Percentiles rank a stretch among this genome's conserved stretches.
phyloP scores from a whole-genome alignment of 2,113 vertebrate genomes.

The Larimichthys crocea region DNA sequence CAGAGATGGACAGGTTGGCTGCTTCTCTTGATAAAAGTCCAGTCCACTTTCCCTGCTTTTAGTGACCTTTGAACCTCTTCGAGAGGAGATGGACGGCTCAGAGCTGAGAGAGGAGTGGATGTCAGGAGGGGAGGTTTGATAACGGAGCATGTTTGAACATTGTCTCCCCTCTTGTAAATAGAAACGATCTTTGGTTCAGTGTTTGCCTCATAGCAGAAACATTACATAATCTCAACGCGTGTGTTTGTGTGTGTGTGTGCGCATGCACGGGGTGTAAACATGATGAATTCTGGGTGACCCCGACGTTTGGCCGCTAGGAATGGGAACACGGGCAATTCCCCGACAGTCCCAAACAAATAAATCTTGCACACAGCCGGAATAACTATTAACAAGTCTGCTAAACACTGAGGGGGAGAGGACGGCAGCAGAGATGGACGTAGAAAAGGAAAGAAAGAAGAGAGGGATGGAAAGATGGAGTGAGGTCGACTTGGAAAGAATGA shows the following conservation, averaged over 20 bases:
- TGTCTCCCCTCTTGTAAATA: background rate
- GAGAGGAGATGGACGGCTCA: background rate
- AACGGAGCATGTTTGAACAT: background rate
- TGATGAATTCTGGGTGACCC: conserved; percentile 71
- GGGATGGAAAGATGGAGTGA: background rate
- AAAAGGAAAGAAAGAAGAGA: background rate
- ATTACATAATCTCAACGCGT: conserved; percentile 44
- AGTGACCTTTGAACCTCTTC: conserved; percentile 68
- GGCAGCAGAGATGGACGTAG: background rate
- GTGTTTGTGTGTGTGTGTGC: background rate
- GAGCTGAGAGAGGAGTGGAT: background rate
- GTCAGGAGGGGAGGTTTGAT: background rate
- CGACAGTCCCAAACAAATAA: conserved; percentile 63
- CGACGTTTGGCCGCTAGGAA: conserved; percentile 53
- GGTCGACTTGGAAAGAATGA: background rate
- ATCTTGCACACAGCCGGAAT: conserved; percentile 67
- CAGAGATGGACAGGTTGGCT: conserved; percentile 37
- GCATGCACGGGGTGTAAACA: conserved; percentile 39
- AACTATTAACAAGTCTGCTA: conserved; percentile 70
- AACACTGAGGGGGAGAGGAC: conserved; percentile 14
- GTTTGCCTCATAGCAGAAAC: conserved; percentile 4
- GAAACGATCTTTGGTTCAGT: background rate
- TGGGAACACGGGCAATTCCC: conserved; percentile 57
- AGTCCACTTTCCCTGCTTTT: conserved; percentile 66
- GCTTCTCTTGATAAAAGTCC: conserved; percentile 45